Base-by-base conservation (phyloP, 2,888 invertebrate species). In the Rosalia funebris region DNA sequence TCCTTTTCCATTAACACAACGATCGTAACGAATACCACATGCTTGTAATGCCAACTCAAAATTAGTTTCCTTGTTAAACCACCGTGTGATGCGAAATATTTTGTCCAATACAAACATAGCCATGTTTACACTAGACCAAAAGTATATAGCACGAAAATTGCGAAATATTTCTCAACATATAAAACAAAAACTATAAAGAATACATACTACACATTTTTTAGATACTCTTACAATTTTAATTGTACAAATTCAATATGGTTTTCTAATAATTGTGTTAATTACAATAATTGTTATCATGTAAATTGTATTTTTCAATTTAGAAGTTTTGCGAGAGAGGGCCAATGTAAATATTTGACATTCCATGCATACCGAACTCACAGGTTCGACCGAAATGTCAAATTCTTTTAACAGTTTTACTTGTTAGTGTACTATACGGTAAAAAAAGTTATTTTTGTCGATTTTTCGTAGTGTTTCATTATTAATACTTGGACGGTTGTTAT, bases 381-480 rank as follows among this genome's bases (percentile, higher is more conserved):
- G 87, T 87, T 86, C 86, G 87, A 87, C 87, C 86, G 86, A 87
- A 87, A 88, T 87, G 87, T 88, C 87, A 87, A 88, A 87, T 86
- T 85, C 80, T 81, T 82, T 77, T 77, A 78, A 77, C 79, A 79
- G 79, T 80, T 81, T 80, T 77, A 70, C 76, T 78, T 79, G 77
- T 79, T 80, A 77, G 77, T 77, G 77, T 73, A 74, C 76, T 72
- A 74, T 75, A 75, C 69, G 68, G 73, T 75, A 71, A 74, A 74
- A 75, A 73, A 72, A 71, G 58, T 46, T 57, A 48, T 62, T 69
- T 64, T 60, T 17, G 42, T 42, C 37, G 1, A 42, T 31, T 42
- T 53, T 42, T 1, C 16, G 7, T 32, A 42, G 42, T 53, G 53
- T 14, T 31, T 41, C 10, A 42, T 42, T 32, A 11, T 19, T 20